These are phyloP conservation scores for Hirundo rustica DNA, from an alignment of 2,797 vertebrate species.

Conservation along the genomic window DNA sequence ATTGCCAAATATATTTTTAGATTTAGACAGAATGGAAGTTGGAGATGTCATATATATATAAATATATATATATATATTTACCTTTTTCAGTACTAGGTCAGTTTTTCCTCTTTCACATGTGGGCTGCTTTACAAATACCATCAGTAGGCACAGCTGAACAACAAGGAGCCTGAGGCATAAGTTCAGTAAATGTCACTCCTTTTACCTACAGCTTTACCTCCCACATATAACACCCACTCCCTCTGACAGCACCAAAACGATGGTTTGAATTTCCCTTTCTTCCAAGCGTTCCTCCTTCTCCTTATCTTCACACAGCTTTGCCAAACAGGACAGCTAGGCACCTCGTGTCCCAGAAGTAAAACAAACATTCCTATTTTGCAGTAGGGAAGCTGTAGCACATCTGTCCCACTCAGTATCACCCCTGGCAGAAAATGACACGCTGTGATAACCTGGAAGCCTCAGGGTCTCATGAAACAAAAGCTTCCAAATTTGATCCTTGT, in stretches of 20 bases:
- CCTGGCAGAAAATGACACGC: background rate
- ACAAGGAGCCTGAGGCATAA: background rate
- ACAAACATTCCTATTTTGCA: background rate
- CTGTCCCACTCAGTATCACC: background rate
- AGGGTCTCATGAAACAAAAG: background rate
- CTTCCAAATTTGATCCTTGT: background rate
- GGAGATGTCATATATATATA: too few species aligned
- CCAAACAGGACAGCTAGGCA: background rate
- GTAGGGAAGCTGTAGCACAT: background rate
- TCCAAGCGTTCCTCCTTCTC: background rate
- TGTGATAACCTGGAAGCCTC: background rate
- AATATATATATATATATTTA: too few species aligned
- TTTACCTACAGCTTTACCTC: background rate
- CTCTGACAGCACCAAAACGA: background rate
- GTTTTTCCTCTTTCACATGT: background rate
- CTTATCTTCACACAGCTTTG: background rate
- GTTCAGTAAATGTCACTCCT: constrained; percentile 35
- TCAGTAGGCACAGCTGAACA: constrained; percentile 6
- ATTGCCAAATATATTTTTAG: background rate
- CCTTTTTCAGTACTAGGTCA: background rate
- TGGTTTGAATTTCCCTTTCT: background rate
- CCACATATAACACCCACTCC: background rate
- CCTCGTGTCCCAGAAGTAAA: background rate
- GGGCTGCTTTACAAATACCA: constrained; percentile 13
- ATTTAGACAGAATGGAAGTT: background rate